These are phyloP conservation scores for Fratercula arctica DNA, from an alignment of 2,797 vertebrate species.

Conservation along the genomic window DNA sequence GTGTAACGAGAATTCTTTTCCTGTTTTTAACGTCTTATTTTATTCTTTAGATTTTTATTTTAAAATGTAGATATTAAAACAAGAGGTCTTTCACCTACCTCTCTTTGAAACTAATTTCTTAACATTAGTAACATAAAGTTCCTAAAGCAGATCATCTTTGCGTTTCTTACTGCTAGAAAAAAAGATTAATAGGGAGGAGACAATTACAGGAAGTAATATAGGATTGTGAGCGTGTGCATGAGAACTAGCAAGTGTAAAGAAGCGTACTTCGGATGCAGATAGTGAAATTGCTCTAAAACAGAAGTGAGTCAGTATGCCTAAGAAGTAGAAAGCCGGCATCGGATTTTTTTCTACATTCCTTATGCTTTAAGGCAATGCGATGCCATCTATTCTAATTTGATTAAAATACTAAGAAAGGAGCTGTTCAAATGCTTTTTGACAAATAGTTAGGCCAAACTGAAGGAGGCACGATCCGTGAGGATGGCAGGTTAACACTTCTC, in stretches of 20 bases:
- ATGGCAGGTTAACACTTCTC: neutral
- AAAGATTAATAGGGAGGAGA: neutral
- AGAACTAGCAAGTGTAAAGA: neutral
- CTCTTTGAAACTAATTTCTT: neutral
- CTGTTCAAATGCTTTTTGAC: neutral
- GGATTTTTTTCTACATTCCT: neutral
- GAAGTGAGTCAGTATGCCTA: neutral
- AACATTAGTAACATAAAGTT: neutral
- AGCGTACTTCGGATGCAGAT: neutral
- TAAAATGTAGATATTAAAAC: neutral
- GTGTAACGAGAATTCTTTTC: neutral
- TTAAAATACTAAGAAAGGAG: neutral
- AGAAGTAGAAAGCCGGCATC: neutral
- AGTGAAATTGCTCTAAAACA: neutral
- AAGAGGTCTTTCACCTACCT: neutral
- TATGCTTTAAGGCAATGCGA: neutral
- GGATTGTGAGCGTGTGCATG: neutral
- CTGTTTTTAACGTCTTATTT: neutral
- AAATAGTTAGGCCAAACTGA: neutral
- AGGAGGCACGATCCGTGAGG: accelerated
- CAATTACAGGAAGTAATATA: neutral
- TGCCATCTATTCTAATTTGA: neutral
- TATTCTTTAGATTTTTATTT: neutral
- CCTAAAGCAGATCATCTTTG: neutral
- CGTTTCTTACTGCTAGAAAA: neutral